Percentiles rank a stretch among this genome's conserved stretches.
phyloP scores from a whole-genome alignment of 2,888 invertebrate genomes.

The Pomacea canaliculata region DNA sequence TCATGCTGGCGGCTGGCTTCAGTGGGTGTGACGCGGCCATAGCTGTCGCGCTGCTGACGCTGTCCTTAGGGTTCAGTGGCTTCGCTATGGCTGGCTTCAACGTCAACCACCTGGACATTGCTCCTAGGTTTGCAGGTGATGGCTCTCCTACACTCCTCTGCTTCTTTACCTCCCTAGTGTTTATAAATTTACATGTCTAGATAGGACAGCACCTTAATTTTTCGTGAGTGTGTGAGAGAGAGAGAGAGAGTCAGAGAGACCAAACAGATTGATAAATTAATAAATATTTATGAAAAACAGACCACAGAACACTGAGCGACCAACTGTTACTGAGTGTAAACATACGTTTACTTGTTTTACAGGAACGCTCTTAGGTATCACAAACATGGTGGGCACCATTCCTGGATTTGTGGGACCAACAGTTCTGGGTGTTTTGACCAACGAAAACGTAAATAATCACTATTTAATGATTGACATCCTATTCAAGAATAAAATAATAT shows the following conservation, averaged over 20 bases:
- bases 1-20: conserved; percentile 51
- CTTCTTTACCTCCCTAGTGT: no score
- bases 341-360: background rate
- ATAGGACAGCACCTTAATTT: no score
- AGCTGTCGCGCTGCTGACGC: conserved; percentile 50
- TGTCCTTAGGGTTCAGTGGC: conserved; percentile 54
- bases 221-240: no score
- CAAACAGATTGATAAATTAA: no score
- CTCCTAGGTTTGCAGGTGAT: conserved; percentile 58
- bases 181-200: no score
- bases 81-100: conserved; percentile 57
- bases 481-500: no score
- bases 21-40: conserved; percentile 50
- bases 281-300: no score
- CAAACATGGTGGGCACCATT: conserved; percentile 88
- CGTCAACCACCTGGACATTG: conserved; percentile 61
- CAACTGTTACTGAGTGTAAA: no score
- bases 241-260: no score
- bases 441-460: conserved; percentile 49
- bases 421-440: conserved; percentile 63
- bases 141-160: no score
- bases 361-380: conserved; percentile 87
- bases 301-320: no score
- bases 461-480: no score
- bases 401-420: conserved; percentile 73